A percentile compares a stretch with the other conserved stretches of the same genome.
phyloP scores from a whole-genome alignment of 2,888 invertebrate species.

The Scrobipalpa costella region DNA sequence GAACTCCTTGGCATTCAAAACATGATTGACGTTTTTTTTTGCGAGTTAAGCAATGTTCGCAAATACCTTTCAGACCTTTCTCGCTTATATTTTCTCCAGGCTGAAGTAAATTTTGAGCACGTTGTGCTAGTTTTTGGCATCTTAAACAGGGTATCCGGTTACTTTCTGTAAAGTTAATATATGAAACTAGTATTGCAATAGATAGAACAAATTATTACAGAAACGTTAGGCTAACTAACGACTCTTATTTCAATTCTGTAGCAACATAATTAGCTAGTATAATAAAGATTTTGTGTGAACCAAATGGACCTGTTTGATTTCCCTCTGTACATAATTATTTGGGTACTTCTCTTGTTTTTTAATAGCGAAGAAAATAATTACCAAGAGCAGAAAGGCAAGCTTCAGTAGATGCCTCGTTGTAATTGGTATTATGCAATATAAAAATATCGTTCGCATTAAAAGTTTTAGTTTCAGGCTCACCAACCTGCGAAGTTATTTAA shows the following conservation, averaged over 20 bases:
- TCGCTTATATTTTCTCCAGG: not conserved
- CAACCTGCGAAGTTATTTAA: not conserved
- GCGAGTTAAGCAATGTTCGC: not conserved
- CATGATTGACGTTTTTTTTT: not conserved
- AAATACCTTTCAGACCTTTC: not conserved
- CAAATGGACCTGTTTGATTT: too few species aligned
- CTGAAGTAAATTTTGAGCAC: not conserved
- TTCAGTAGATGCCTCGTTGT: not conserved
- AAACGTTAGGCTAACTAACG: not conserved
- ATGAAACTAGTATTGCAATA: not conserved
- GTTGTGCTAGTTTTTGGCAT: not conserved
- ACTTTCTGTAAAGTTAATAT: not conserved
- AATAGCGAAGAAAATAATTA: not conserved
- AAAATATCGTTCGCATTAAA: not conserved
- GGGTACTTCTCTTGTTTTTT: too few species aligned
- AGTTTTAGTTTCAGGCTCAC: not conserved
- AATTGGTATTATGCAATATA: not conserved
- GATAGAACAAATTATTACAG: not conserved
- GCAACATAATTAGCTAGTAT: too few species aligned
- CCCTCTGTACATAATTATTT: too few species aligned
- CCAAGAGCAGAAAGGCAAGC: not conserved
- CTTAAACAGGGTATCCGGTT: not conserved
- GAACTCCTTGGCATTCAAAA: not conserved
- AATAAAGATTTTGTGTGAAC: too few species aligned
- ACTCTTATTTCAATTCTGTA: too few species aligned